Evolutionary conservation across 2,113 vertebrate species (phyloP).

Genomic region (Neopipo cinnamomea): DNA sequence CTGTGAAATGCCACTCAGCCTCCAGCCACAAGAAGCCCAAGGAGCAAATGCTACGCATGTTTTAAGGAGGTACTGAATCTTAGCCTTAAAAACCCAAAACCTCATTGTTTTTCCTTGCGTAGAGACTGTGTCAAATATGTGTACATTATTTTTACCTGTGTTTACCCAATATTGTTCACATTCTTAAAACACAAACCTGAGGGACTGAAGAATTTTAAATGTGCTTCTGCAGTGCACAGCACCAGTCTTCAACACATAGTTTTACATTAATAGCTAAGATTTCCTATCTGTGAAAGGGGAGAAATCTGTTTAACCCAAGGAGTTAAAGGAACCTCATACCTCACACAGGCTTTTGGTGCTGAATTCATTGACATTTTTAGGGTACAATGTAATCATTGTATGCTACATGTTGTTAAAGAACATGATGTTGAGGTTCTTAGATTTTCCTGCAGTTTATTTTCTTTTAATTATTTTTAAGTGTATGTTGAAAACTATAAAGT

Average conservation of each 20-base stretch:
- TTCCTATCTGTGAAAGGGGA: background rate
- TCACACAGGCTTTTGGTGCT: background rate
- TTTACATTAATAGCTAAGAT: background rate
- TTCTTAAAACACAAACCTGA: background rate
- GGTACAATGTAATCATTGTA: background rate
- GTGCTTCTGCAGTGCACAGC: background rate
- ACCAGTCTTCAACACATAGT: background rate
- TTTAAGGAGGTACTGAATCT: background rate
- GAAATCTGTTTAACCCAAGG: background rate
- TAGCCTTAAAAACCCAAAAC: background rate
- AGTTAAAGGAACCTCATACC: background rate
- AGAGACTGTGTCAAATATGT: background rate
- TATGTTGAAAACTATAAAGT: background rate
- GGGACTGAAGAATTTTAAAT: background rate
- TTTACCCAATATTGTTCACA: background rate
- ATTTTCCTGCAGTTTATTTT: background rate
- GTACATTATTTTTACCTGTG: background rate
- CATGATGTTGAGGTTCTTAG: background rate
- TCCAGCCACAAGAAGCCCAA: background rate
- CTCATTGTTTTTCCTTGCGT: rapidly evolving
- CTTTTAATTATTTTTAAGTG: background rate
- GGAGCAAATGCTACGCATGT: background rate
- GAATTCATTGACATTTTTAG: background rate
- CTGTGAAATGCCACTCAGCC: background rate
- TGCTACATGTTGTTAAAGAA: background rate